These are phyloP conservation scores for Drosophila nikananu DNA, from an alignment of 1,140 invertebrate species.

Conservation along the genomic window DNA sequence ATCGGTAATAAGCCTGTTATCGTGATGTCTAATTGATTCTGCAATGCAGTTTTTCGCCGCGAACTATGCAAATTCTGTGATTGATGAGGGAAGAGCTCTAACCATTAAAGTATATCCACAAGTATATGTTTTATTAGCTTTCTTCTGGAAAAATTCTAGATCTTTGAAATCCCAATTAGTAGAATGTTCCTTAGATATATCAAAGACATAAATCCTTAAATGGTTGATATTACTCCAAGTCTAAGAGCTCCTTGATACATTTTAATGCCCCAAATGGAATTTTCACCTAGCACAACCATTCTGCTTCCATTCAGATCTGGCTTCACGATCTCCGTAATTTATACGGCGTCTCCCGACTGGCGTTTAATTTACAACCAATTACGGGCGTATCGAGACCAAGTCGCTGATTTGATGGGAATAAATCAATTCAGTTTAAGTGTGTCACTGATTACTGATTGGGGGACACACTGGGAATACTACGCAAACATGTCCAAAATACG, in stretches of 20 bases:
- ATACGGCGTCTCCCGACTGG: conserved; percentile 5
- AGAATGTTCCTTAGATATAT: neutral
- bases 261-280: neutral
- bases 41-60: neutral
- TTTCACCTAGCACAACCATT: neutral
- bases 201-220: neutral
- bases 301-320: conserved; percentile 3
- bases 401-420: conserved; percentile 81
- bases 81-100: neutral
- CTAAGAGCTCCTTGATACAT: neutral
- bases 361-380: conserved; percentile 83
- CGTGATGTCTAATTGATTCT: conserved; percentile 21
- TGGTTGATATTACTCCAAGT: neutral
- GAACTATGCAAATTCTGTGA: conserved; percentile 7
- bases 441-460: conserved; percentile 76
- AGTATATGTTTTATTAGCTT: neutral
- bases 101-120: neutral
- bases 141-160: neutral
- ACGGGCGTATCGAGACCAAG: conserved; percentile 68
- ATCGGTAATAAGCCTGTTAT: conserved; percentile 8
- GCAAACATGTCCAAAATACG: conserved; percentile 13
- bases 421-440: conserved; percentile 83
- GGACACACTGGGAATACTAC: conserved; percentile 39
- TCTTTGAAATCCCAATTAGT: neutral
- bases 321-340: conserved; percentile 19